These are phyloP conservation scores for Salvelinus namaycush DNA, from an alignment of 2,113 vertebrate genomes.

Conservation along the genomic window DNA sequence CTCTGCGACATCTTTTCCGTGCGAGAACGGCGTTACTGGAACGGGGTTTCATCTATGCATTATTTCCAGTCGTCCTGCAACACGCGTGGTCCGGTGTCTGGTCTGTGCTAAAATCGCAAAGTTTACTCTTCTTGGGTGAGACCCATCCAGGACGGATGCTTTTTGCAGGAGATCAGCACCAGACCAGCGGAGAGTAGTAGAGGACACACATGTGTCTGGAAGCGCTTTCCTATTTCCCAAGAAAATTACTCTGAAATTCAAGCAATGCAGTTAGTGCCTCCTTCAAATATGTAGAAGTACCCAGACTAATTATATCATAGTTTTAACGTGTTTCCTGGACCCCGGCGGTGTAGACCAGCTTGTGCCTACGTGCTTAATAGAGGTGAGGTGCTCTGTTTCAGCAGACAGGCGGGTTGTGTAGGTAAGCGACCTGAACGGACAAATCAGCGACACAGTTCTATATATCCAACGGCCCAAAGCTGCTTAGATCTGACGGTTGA, in stretches of 20 bases:
- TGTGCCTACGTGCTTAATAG: background rate
- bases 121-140: background rate
- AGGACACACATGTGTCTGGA: background rate
- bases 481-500: slow-evolving; percentile 9
- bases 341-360: background rate
- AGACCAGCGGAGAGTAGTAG: background rate
- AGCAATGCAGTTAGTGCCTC: background rate
- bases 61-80: slow-evolving; percentile 10
- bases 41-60: slow-evolving; percentile 49
- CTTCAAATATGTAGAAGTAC: background rate
- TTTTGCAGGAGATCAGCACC: background rate
- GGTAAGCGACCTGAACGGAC: slow-evolving; percentile 14
- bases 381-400: no score
- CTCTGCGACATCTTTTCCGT: slow-evolving; percentile 10
- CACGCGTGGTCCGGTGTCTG: background rate
- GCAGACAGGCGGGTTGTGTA: background rate
- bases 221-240: background rate
- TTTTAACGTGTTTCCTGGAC: background rate
- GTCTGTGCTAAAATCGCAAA: background rate
- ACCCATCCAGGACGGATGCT: background rate
- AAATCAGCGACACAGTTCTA: slow-evolving; percentile 44
- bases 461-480: slow-evolving; percentile 48
- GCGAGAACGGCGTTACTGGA: slow-evolving; percentile 19
- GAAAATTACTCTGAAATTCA: background rate
- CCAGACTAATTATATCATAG: background rate